Percentiles rank a stretch among this genome's conserved stretches.
phyloP scores from a whole-genome alignment of 2,888 invertebrate genomes.

The Lepidocyrtinus sp. region DNA sequence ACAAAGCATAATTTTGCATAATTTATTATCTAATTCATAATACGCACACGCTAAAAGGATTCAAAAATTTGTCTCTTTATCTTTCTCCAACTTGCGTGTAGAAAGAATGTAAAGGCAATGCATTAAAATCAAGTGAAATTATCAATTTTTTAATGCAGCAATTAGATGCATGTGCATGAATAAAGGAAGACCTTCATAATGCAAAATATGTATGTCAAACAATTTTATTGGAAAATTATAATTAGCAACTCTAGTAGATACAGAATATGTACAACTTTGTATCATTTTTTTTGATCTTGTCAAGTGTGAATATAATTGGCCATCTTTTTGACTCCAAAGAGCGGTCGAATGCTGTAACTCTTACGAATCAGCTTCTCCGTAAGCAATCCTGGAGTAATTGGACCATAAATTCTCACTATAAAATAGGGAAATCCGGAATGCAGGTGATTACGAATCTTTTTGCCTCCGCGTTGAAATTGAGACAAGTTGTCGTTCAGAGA shows the following conservation, averaged over 20 bases:
- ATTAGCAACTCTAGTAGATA: too few relatives aligned
- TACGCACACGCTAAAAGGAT: too few relatives aligned
- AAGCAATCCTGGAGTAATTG: conserved; percentile 49
- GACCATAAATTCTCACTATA: conserved; percentile 60
- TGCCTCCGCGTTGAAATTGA: conserved; percentile 7
- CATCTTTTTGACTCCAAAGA: conserved; percentile 25
- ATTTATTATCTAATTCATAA: too few relatives aligned
- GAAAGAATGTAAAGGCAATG: too few relatives aligned
- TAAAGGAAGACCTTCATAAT: not conserved
- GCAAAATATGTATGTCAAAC: too few relatives aligned
- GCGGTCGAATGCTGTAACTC: conserved; percentile 12
- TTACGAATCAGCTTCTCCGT: conserved; percentile 30
- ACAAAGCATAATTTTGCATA: too few relatives aligned
- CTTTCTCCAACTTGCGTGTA: too few relatives aligned
- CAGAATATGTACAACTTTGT: too few relatives aligned
- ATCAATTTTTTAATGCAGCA: too few relatives aligned
- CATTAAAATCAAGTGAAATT: too few relatives aligned
- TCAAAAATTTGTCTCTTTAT: too few relatives aligned
- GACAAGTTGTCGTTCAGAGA: not conserved
- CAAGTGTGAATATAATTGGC: conserved; percentile 60
- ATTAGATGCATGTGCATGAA: not conserved
- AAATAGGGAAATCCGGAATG: conserved; percentile 27
- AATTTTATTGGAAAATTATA: too few relatives aligned
- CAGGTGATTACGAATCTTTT: conserved; percentile 32
- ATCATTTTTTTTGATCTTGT: conserved; percentile 39